Evolutionary conservation across 2,888 invertebrate species (phyloP), one percentile per base, ranked within the genome.

Genomic region (Eledona agricola): DNA sequence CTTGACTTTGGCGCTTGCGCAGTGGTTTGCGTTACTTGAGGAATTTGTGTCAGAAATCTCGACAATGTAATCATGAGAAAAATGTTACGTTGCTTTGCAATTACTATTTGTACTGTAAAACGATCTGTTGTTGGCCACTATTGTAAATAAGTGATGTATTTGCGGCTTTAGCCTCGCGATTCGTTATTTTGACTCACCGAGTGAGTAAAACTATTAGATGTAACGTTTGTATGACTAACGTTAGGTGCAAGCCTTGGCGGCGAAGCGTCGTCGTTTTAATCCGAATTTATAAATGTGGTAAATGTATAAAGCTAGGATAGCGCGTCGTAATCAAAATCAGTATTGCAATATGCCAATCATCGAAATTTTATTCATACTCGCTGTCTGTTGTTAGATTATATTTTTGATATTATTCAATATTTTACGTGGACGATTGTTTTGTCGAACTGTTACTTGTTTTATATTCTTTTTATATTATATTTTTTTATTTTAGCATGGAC

Each of bases 281-380:
- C 50, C 50, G 50, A 50, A 50, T 50, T 50, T 50, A 50, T 50
- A 31, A 25, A 49, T 49, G 49, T 49, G 31, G 16, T 38, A 28
- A 25, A 35, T 47, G 37, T 35, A 22, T 9, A 20, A 25, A 16
- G 31, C 5, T 42, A 42, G 28, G 20, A 10, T 42, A 42, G 42
- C 20, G 29, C 42, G 19, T 23, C 38, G 25, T 38, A 38, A 38
- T 38, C 38, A 42, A 42, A 45, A 38, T 40, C 50, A 50, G 50
- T 40, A 40, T 50, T 47, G 37, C 37, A 37, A 37, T 37, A 47
- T 37, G 42, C 42, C 42, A 42, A 42, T 11, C 20, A 29, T 42
- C 29, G 42, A 42, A 42, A 42, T 42, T 19, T 9, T n/a, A 16
- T 42, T 42, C 13, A 23, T n/a, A 25, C 19, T 38, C 23, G 32